Base-by-base conservation (phyloP, 1,140 invertebrate species). In the Papilio glaucus region DNA sequence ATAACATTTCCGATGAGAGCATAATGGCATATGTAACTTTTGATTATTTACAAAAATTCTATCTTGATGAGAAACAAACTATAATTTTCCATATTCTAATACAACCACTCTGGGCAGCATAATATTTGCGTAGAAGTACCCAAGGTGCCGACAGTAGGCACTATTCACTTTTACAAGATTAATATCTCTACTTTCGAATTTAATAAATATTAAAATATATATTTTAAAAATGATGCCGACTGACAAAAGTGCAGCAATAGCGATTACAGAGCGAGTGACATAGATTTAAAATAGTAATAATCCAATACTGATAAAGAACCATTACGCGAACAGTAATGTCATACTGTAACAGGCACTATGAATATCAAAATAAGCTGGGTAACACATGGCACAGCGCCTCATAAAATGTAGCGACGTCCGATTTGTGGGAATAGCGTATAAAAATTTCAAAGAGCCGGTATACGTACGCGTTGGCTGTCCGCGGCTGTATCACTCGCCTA, bases 341-440 rank as follows among this genome's bases (percentile, higher is more conserved):
- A 39, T 65, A 65, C 15, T 39, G 33, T 15, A 69, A 45, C 57
- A 70, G 53, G 37, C 39, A 65, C 38, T 57, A 71, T 42, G 68
- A 71, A 68, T 68, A 73, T 49, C 13, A 75, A 75, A 60, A 67
- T 75, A 73, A 80, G 75, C 75, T 41, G 74, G 60, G 74, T 77
- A 78, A 81, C 79, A 76, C 72, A 67, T 76, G 69, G 24, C 42
- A 71, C 65, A 57, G 72, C 74, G 73, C 77, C 77, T 81, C 81
- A 82, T 82, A 85, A 82, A 83, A 87, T 83, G 79, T 79, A 77
- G 78, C 80, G 79, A 76, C 72, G 77, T 85, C 86, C 85, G 88
- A 91, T 92, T 92, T 91, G 88, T 86, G 85, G 87, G 81, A 89
- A 90, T 86, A 82, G 86, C 77, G 78, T 87, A 90, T 92, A 91